Base-by-base conservation (phyloP, 1,140 invertebrate genomes). In the Heliconius melpomene region DNA sequence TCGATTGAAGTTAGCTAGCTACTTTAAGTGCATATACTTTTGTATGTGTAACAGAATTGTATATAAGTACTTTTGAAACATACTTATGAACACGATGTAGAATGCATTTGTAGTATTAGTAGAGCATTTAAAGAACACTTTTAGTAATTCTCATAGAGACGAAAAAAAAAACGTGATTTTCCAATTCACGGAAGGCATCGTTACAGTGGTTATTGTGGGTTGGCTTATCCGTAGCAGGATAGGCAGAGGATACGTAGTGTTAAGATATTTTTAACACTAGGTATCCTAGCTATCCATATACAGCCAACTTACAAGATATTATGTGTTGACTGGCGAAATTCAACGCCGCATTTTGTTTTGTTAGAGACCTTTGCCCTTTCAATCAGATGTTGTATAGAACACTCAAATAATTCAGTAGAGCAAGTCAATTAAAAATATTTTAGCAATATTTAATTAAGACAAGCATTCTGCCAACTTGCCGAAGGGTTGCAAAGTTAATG, bases 1-100 rank as follows among this genome's bases (percentile, higher is more conserved):
- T 87, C 87, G 85, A 89, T 90, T 88, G 84, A 79, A 74, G 32
- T 72, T 26, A 26, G 26, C 57, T 29, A 13, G n/a, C 60, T n/a
- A 66, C n/a, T 66, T 66, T 16, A 66, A 66, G 60, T 13, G 23
- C 13, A 29, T 26, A 72, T 72, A 38, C 29, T 18, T 32, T 71
- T 36, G 13, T 72, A 72, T 11, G 32, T 38, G 8, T 36, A 32
- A 32, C 8, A 36, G 70, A 32, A 36, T 38, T 72, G 71, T 72
- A 57, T 66, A 9, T 60, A 60, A 60, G 54, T 57, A n/a, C 8
- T 20, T 57, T 57, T 57, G 8, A 57, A 57, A n/a, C n/a, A 57
- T n/a, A 57, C n/a, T 57, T 20, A 20, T 20, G 18, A 7, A 36
- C 32, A 36, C 32, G 32, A 6, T 0, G 32, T 32, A 32, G 32